phyloP scores from a whole-genome alignment of 2,797 vertebrate genomes.

The Myotis pilosus region DNA sequence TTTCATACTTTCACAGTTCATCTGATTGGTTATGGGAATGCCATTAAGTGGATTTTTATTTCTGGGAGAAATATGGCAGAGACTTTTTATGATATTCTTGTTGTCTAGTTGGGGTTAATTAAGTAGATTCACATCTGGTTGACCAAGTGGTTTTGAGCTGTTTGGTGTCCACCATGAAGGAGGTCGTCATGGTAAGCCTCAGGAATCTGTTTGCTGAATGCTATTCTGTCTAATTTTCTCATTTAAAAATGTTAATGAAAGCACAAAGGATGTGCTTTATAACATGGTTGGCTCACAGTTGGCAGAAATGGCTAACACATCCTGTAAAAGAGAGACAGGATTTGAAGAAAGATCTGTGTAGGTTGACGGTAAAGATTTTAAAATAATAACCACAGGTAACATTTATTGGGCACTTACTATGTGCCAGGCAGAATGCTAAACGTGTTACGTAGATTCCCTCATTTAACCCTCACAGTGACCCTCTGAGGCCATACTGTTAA shows the following conservation, averaged over 20 bases:
- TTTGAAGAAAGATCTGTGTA: background rate
- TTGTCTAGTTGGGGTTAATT: slow-evolving; percentile 42
- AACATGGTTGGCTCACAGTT: slow-evolving; percentile 18
- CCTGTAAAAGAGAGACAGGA: background rate
- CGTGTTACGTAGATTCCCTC: background rate
- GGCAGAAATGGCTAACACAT: background rate
- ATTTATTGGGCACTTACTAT: background rate
- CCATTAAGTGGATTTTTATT: slow-evolving; percentile 18
- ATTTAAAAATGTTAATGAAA: slow-evolving; percentile 33
- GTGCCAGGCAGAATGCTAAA: background rate
- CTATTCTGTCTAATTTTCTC: slow-evolving; percentile 21
- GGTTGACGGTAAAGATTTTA: background rate
- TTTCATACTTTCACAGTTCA: background rate
- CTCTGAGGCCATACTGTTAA: background rate
- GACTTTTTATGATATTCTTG: slow-evolving; percentile 36
- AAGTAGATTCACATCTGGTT: slow-evolving; percentile 27
- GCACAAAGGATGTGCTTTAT: background rate
- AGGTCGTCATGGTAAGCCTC: slow-evolving; percentile 15
- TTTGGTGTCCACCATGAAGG: slow-evolving; percentile 22
- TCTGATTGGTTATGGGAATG: slow-evolving; percentile 20
- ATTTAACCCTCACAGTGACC: background rate
- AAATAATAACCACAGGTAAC: background rate
- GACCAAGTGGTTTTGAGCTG: slow-evolving; percentile 39
- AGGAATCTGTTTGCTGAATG: slow-evolving; percentile 25
- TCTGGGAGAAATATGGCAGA: slow-evolving; percentile 13